phyloP scores from a whole-genome alignment of 2,888 invertebrate species.

The Euzophera pinguis region DNA sequence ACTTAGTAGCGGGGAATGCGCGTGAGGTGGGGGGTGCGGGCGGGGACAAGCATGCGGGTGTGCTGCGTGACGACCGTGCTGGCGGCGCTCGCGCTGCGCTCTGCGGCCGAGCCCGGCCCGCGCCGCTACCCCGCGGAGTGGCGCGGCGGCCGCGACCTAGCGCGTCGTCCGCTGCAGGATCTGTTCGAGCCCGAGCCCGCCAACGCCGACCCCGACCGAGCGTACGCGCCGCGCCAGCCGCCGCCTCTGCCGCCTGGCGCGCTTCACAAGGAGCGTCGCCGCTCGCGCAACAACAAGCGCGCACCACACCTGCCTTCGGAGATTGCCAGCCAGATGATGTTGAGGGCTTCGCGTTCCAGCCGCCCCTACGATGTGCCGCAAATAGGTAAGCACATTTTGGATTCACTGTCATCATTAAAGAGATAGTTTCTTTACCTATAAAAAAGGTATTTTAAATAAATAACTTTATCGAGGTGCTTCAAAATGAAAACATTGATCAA shows the following conservation, averaged over 20 bases:
- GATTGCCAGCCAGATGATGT: conserved; percentile 88
- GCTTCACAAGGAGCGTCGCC: conserved; percentile 57
- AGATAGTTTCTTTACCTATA: no score
- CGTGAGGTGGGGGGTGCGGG: conserved; percentile 59
- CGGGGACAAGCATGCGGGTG: conserved; percentile 64
- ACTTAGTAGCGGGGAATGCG: conserved; percentile 66
- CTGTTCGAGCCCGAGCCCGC: conserved; percentile 61
- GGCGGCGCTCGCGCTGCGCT: conserved; percentile 66
- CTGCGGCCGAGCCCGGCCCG: conserved; percentile 57
- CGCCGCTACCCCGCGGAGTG: conserved; percentile 59
- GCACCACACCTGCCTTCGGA: conserved; percentile 72
- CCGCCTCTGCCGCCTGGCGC: conserved; percentile 47
- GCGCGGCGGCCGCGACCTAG: conserved; percentile 52
- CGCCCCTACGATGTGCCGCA: conserved; percentile 92
- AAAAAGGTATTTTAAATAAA: no score
- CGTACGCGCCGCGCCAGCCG: conserved; percentile 39
- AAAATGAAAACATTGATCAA: no score
- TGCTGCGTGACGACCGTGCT: conserved; percentile 64
- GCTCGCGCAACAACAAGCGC: conserved; percentile 57
- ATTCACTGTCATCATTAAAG: no score
- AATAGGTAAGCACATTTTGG: conserved; percentile 84
- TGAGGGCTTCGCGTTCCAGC: conserved; percentile 86
- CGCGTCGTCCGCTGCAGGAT: conserved; percentile 59
- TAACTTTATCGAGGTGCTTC: no score
- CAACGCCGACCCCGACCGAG: conserved; percentile 30